phyloP scores from a whole-genome alignment of 2,113 vertebrate species.

The Callithrix jacchus region DNA sequence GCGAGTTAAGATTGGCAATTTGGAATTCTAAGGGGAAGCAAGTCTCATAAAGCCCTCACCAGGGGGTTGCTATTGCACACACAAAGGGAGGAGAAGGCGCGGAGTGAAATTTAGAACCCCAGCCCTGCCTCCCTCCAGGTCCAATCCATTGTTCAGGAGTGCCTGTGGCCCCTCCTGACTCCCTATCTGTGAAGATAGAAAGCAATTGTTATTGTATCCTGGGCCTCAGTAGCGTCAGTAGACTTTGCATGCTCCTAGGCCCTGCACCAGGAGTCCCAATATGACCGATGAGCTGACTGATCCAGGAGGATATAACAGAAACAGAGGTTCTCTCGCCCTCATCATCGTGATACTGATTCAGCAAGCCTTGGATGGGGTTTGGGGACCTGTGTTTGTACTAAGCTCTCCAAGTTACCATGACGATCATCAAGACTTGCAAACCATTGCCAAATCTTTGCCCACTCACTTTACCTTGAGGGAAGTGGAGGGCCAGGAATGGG shows the following conservation, averaged over 20 bases:
- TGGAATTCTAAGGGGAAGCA: not conserved
- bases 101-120: not conserved
- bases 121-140: not conserved
- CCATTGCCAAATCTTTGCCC: not conserved
- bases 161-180: too few species aligned
- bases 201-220: accelerated
- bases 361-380: not conserved
- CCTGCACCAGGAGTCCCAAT: not conserved
- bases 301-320: not conserved
- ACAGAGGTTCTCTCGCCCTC: not conserved
- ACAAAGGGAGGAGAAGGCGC: not conserved
- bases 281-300: not conserved
- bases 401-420: not conserved
- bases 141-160: not conserved
- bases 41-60: not conserved
- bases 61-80: not conserved
- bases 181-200: not conserved
- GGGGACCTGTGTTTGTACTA: not conserved
- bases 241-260: not conserved
- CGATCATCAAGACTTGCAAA: not conserved
- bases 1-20: not conserved
- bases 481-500: not conserved
- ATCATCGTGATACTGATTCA: not conserved
- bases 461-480: not conserved
- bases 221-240: not conserved